Conservation (phyloP, 2,888 invertebrate species). For the Venusia cambrica region DNA sequence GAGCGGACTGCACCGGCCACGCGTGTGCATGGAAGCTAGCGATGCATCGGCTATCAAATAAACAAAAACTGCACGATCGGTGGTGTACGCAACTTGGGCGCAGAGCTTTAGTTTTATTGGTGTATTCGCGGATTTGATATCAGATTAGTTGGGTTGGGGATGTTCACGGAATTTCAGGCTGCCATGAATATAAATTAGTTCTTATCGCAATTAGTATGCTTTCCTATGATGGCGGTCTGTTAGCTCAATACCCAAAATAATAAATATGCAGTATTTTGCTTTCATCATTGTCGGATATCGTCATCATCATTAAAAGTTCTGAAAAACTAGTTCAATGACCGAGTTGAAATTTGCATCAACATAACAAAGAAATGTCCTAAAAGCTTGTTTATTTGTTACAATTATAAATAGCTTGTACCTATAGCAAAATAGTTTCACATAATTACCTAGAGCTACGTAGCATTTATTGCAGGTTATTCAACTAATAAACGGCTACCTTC, state of each 20-base stretch:
- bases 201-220: no score
- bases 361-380: slow-evolving; percentile 18
- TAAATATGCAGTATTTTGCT: no score
- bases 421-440: no score
- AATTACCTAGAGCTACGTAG: no score
- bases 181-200: not conserved
- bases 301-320: no score
- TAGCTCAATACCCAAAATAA: no score
- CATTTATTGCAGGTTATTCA: no score
- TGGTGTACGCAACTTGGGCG: slow-evolving; percentile 53
- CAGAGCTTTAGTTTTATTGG: slow-evolving; percentile 51
- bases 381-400: no score
- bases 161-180: slow-evolving; percentile 11
- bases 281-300: no score
- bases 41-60: slow-evolving; percentile 74
- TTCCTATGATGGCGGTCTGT: no score
- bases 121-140: slow-evolving; percentile 48
- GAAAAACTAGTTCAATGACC: slow-evolving; percentile 9
- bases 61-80: slow-evolving; percentile 65
- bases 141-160: slow-evolving; percentile 31
- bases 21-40: slow-evolving; percentile 63
- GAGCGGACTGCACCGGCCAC: slow-evolving; percentile 59
- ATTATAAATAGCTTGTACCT: no score
- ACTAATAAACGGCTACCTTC: no score
- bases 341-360: slow-evolving; percentile 12